These are phyloP conservation scores for Zootoca vivipara DNA, from an alignment of 2,113 vertebrate genomes.

Conservation along the genomic window DNA sequence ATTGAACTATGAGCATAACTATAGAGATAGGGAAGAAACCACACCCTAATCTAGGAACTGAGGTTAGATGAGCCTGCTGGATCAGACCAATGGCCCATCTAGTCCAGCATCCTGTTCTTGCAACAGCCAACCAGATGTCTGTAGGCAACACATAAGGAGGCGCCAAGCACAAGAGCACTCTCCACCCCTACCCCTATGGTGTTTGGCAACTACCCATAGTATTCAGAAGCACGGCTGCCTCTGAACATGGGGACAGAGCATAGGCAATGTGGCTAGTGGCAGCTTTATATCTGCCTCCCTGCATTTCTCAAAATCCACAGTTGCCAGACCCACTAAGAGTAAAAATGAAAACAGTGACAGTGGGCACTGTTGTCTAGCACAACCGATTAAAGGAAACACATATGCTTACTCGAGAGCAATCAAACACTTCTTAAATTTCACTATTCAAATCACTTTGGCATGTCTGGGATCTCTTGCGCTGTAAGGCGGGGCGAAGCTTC, in stretches of 20 bases:
- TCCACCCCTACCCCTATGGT: no score
- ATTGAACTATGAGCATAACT: neutral
- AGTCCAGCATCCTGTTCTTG: no score
- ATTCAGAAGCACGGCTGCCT: no score
- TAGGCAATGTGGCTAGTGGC: no score
- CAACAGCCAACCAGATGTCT: no score
- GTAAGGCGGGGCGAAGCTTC: neutral
- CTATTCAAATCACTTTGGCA: neutral
- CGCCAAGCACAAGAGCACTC: no score
- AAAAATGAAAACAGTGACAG: neutral
- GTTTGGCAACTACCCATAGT: no score
- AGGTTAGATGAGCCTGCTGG: neutral
- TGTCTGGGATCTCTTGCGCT: neutral
- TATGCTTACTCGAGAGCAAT: neutral
- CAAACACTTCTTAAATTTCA: neutral
- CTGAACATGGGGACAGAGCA: no score
- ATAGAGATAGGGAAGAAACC: neutral
- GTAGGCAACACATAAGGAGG: no score
- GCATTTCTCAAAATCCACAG: neutral
- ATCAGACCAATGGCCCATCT: no score
- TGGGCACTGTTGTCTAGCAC: neutral
- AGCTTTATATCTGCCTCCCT: neutral
- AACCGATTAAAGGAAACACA: neutral
- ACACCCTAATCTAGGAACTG: neutral
- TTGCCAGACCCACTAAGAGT: neutral